Evolutionary conservation across 1,140 invertebrate genomes (phyloP).

Genomic region (Drosophila bocki): DNA sequence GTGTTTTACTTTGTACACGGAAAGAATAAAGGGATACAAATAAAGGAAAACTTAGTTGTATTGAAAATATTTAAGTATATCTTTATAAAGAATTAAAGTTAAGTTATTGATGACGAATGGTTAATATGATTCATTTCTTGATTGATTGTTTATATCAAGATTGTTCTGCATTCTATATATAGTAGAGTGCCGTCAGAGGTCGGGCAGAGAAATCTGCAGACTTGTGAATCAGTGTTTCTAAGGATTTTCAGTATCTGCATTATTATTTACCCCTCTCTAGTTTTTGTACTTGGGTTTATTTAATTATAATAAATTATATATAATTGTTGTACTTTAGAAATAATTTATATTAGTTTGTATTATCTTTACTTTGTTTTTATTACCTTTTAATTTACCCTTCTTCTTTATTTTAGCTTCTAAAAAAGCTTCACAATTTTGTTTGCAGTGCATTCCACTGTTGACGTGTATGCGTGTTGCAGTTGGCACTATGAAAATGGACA

Average conservation of each 20-base stretch:
- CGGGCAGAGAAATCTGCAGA: not conserved
- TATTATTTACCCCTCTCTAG: not conserved
- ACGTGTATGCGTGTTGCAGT: constrained; percentile 54
- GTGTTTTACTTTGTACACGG: constrained; percentile 11
- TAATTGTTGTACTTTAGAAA: not conserved
- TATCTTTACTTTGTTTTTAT: not conserved
- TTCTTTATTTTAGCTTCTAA: not conserved
- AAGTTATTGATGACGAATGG: not conserved
- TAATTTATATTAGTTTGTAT: not conserved
- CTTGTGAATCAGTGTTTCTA: not conserved
- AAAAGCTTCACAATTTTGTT: not conserved
- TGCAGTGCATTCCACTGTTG: constrained; percentile 3
- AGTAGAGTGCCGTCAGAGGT: not conserved
- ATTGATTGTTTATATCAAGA: not conserved
- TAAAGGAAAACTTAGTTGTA: not conserved
- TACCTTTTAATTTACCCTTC: too few species aligned
- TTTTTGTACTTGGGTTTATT: too few species aligned
- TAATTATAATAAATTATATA: too few species aligned
- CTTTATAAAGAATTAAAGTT: not conserved
- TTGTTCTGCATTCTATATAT: not conserved
- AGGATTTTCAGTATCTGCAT: not conserved
- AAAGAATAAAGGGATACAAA: not conserved
- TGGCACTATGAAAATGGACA: constrained; percentile 74
- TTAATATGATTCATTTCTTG: not conserved
- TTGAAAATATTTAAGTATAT: not conserved